Percentiles rank a stretch among this genome's conserved stretches.
Conservation (phyloP, 2,888 invertebrate genomes). For the Dascillus cervinus region DNA sequence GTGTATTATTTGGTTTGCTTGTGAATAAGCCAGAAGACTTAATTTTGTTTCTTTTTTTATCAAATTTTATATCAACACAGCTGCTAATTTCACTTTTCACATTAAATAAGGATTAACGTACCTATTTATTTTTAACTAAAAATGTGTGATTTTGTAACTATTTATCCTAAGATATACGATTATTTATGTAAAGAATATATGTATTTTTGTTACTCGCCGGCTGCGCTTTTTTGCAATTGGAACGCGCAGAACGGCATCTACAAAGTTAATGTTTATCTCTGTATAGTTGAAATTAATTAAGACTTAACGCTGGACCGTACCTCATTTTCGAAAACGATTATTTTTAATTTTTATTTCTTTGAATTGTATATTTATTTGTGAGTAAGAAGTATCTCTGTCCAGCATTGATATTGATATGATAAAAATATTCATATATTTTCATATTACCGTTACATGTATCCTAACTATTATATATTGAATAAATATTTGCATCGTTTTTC, state of each 20-base stretch:
- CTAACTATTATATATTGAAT: conserved; percentile 40
- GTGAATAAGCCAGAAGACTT: conserved; percentile 9
- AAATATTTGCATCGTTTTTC: conserved; percentile 44
- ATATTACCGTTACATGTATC: conserved; percentile 44
- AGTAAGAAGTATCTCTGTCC: conserved; percentile 17
- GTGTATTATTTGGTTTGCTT: conserved; percentile 12
- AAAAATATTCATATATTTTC: conserved; percentile 42
- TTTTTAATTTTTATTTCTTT: conserved; percentile 3
- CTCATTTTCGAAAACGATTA: too few relatives aligned
- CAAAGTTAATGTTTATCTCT: too few relatives aligned
- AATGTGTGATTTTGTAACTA: conserved; percentile 42
- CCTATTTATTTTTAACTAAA: conserved; percentile 41
- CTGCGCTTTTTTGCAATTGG: too few relatives aligned
- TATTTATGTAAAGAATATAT: too few relatives aligned
- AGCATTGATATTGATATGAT: conserved; percentile 28
- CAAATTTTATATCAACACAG: conserved; percentile 10
- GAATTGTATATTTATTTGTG: conserved; percentile 5
- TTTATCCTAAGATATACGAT: conserved; percentile 27
- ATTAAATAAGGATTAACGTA: conserved; percentile 34
- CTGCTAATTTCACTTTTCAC: conserved; percentile 22
- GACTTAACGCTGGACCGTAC: too few relatives aligned
- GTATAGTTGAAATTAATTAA: too few relatives aligned
- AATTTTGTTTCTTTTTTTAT: conserved; percentile 9
- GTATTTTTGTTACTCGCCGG: too few relatives aligned
- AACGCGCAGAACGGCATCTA: too few relatives aligned